phyloP scores from a whole-genome alignment of 2,797 vertebrate species.

The Arrhamphus sclerolepis region DNA sequence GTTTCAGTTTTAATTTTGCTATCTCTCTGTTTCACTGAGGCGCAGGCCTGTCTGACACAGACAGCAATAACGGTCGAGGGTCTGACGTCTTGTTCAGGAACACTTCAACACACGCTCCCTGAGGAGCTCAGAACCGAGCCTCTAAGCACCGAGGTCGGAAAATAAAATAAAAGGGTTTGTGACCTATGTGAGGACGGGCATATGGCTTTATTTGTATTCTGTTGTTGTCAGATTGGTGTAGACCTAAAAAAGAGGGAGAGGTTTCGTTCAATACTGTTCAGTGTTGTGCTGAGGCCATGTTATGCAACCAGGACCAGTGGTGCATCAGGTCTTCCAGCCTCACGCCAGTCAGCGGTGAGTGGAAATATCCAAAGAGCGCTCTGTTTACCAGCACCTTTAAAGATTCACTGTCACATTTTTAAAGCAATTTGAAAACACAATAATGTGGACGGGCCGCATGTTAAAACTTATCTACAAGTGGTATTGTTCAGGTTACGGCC shows the following conservation, averaged over 20 bases:
- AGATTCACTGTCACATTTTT: not conserved
- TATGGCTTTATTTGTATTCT: too few species aligned
- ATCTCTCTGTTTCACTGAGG: too few species aligned
- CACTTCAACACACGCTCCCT: too few species aligned
- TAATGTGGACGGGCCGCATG: not conserved
- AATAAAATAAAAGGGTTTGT: too few species aligned
- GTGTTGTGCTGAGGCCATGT: not conserved
- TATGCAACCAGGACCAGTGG: not conserved
- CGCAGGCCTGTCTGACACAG: too few species aligned
- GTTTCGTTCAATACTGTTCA: not conserved
- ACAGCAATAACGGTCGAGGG: too few species aligned
- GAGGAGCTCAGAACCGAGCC: not conserved
- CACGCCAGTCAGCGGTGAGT: conserved; percentile 8
- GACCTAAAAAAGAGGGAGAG: not conserved
- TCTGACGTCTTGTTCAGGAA: too few species aligned
- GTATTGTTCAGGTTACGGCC: not conserved
- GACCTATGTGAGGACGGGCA: too few species aligned
- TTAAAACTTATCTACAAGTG: not conserved
- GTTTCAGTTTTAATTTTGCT: too few species aligned
- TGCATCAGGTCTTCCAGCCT: conserved; percentile 9
- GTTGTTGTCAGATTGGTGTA: too few species aligned
- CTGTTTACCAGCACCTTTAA: conserved; percentile 3
- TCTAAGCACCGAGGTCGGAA: not conserved
- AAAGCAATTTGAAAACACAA: not conserved
- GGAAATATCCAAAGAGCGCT: conserved; percentile 27